Evolutionary conservation across 1,140 invertebrate species (phyloP).

Genomic region (Stenopsyche tienmushanensis): DNA sequence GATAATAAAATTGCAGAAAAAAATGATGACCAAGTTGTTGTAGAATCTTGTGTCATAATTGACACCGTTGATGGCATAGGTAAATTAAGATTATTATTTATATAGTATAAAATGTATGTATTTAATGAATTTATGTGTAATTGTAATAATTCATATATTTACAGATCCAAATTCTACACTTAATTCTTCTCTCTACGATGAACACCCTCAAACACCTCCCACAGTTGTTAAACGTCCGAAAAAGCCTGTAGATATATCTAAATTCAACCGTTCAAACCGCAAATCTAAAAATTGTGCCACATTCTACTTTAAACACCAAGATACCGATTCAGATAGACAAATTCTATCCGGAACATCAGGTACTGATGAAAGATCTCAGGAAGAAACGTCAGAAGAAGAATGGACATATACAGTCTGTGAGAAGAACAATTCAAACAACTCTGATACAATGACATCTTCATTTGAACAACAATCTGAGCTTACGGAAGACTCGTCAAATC

Average conservation of each 20-base stretch:
- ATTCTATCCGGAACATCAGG: constrained; percentile 47
- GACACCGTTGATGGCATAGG: constrained; percentile 33
- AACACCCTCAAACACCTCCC: constrained; percentile 46
- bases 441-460: constrained; percentile 54
- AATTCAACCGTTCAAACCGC: constrained; percentile 67
- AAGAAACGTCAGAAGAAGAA: constrained; percentile 71
- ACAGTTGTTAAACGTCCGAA: constrained; percentile 53
- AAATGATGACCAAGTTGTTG: constrained; percentile 28
- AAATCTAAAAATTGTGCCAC: constrained; percentile 78
- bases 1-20: too few relatives aligned
- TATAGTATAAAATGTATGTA: neutral
- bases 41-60: neutral
- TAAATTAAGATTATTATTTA: constrained; percentile 15
- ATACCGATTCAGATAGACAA: constrained; percentile 74
- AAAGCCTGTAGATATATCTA: constrained; percentile 56
- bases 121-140: constrained; percentile 2
- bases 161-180: constrained; percentile 24
- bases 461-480: constrained; percentile 53
- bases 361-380: constrained; percentile 55
- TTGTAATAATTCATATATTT: constrained; percentile 13
- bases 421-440: constrained; percentile 52
- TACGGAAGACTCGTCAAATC: constrained; percentile 34
- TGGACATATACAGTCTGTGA: constrained; percentile 65
- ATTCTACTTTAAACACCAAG: constrained; percentile 80
- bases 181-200: constrained; percentile 34